These are phyloP conservation scores for Glomeris marginata DNA, from an alignment of 2,888 invertebrate species.

Conservation along the genomic window DNA sequence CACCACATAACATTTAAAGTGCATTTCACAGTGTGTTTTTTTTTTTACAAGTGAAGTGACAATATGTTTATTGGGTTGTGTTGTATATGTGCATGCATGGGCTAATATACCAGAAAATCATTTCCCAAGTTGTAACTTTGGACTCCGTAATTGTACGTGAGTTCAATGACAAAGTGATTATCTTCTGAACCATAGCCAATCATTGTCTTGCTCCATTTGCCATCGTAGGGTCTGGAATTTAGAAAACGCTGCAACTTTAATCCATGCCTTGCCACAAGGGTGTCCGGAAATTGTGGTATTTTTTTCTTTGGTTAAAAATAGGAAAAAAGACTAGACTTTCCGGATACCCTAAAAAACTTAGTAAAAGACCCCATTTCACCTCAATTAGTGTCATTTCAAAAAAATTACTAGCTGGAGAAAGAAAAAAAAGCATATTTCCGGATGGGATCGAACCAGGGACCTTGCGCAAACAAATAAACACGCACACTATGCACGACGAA, in stretches of 20 bases:
- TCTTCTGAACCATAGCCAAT: constrained; percentile 94
- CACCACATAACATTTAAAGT: background rate
- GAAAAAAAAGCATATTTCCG: constrained; percentile 3
- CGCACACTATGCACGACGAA: too few relatives aligned
- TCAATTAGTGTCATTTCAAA: too few relatives aligned
- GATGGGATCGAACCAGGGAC: too few relatives aligned
- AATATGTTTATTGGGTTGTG: background rate
- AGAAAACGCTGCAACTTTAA: too few relatives aligned
- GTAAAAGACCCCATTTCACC: too few relatives aligned
- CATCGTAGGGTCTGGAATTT: constrained; percentile 73
- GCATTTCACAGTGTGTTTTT: background rate
- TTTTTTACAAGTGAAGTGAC: background rate
- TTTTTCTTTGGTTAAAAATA: too few relatives aligned
- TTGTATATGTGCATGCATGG: background rate
- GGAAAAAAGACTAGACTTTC: background rate
- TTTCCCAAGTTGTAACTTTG: constrained; percentile 75
- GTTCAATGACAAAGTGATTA: constrained; percentile 83
- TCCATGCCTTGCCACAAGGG: too few relatives aligned
- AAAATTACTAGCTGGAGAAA: too few relatives aligned
- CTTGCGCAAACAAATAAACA: too few relatives aligned
- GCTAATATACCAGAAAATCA: constrained; percentile 50
- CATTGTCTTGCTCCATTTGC: constrained; percentile 99
- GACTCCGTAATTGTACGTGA: constrained; percentile 95
- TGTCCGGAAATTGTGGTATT: background rate
- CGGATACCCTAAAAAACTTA: too few relatives aligned